phyloP scores from a whole-genome alignment of 1,140 invertebrate species.

The Saccostrea glomerata region DNA sequence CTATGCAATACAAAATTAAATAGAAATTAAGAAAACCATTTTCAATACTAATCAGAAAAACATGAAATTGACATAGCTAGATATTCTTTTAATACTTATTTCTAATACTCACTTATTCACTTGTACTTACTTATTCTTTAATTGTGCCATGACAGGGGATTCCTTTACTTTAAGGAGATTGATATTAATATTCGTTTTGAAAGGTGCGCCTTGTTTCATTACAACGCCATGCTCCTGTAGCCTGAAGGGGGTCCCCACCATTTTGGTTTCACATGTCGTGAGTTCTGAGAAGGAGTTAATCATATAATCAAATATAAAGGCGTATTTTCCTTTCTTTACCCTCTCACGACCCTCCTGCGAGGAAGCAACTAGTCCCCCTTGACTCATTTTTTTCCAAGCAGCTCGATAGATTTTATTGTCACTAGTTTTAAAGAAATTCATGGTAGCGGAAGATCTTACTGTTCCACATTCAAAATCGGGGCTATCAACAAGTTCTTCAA shows the following conservation, averaged over 20 bases:
- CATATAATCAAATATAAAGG: constrained; percentile 74
- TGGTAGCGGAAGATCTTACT: constrained; percentile 72
- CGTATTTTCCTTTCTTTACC: constrained; percentile 59
- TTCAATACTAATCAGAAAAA: too few relatives aligned
- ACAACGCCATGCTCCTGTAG: constrained; percentile 74
- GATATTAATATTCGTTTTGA: constrained; percentile 72
- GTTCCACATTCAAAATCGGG: constrained; percentile 66
- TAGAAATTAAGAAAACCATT: too few relatives aligned
- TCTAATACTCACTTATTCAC: too few relatives aligned
- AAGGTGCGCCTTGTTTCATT: constrained; percentile 69
- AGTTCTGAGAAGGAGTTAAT: constrained; percentile 70
- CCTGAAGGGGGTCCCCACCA: constrained; percentile 66
- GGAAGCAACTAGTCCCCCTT: constrained; percentile 64
- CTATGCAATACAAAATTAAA: too few relatives aligned
- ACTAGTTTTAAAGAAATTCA: constrained; percentile 69
- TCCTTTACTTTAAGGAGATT: constrained; percentile 70
- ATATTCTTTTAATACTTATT: too few relatives aligned
- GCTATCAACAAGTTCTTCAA: constrained; percentile 69
- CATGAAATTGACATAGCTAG: too few relatives aligned
- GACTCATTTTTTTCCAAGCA: constrained; percentile 64
- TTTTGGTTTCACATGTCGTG: constrained; percentile 67
- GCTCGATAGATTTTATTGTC: constrained; percentile 56
- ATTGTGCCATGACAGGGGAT: constrained; percentile 60
- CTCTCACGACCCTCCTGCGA: constrained; percentile 58
- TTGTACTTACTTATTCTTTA: constrained; percentile 69